A percentile compares a stretch with the other conserved stretches of the same genome.
phyloP scores from a whole-genome alignment of 1,140 invertebrate genomes.

The Lethocerus indicus region DNA sequence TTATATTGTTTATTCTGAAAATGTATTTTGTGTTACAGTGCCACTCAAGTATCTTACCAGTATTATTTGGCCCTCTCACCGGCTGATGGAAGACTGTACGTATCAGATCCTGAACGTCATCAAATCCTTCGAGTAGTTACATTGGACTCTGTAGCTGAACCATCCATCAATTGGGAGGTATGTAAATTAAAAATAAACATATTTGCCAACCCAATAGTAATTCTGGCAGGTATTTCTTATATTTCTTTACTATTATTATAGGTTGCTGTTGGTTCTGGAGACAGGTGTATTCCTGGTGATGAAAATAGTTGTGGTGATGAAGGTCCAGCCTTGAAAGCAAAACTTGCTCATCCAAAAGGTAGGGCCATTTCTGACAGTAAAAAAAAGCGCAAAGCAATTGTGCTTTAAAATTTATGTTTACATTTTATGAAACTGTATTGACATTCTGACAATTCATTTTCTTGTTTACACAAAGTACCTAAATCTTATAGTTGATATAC shows the following conservation, averaged over 20 bases:
- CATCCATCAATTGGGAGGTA: slow-evolving; percentile 62
- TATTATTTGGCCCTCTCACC: slow-evolving; percentile 91
- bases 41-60: slow-evolving; percentile 84
- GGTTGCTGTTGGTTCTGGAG: slow-evolving; percentile 80
- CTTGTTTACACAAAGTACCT: too few relatives aligned
- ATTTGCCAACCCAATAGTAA: background rate
- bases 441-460: background rate
- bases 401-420: background rate
- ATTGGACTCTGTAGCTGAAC: slow-evolving; percentile 61
- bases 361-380: too few relatives aligned
- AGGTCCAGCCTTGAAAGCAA: slow-evolving; percentile 70
- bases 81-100: slow-evolving; percentile 85
- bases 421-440: background rate
- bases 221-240: slow-evolving; percentile 10
- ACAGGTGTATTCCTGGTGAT: slow-evolving; percentile 87
- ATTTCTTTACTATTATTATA: background rate
- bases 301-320: slow-evolving; percentile 83
- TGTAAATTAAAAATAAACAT: slow-evolving; percentile 1
- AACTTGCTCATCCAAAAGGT: slow-evolving; percentile 92
- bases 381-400: too few relatives aligned
- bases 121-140: slow-evolving; percentile 61
- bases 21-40: slow-evolving; percentile 34
- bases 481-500: too few relatives aligned
- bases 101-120: slow-evolving; percentile 88
- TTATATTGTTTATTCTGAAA: background rate